A percentile compares a stretch with the other conserved stretches of the same genome.
Conservation (phyloP, 2,888 invertebrate species). For the Amitus sp. region DNA sequence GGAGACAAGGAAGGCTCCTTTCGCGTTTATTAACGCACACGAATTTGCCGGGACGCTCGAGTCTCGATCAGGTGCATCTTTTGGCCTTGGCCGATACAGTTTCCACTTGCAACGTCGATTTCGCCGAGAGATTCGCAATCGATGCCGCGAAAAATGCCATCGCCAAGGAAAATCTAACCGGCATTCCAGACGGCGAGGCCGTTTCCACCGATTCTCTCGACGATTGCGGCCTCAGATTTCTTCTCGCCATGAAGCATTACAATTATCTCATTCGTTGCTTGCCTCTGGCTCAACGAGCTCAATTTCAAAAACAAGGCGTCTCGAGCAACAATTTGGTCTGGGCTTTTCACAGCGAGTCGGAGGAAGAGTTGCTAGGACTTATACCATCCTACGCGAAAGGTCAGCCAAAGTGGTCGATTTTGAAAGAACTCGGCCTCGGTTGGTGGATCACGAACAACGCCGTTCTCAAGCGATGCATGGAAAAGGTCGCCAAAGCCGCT, state of each 20-base stretch:
- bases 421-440: constrained; percentile 91
- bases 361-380: constrained; percentile 90
- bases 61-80: constrained; percentile 99
- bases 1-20: constrained; percentile 84
- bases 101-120: constrained; percentile 89
- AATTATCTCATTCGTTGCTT: constrained; percentile 93
- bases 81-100: constrained; percentile 99
- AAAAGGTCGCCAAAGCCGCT: constrained; percentile 93
- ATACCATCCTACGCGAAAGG: constrained; percentile 90
- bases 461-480: constrained; percentile 84
- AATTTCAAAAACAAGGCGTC: constrained; percentile 87
- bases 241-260: constrained; percentile 98
- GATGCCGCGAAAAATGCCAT: constrained; percentile 74
- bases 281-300: constrained; percentile 87
- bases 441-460: constrained; percentile 95
- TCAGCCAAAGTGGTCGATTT: constrained; percentile 87
- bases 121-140: constrained; percentile 83
- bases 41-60: constrained; percentile 92
- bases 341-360: constrained; percentile 99
- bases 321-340: constrained; percentile 94
- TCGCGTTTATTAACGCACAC: constrained; percentile 94
- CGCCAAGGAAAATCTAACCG: constrained; percentile 73
- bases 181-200: constrained; percentile 69
- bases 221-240: constrained; percentile 95
- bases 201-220: constrained; percentile 84